Conservation (phyloP, 2,113 vertebrate species). For the Petrocephalus zakoni region DNA sequence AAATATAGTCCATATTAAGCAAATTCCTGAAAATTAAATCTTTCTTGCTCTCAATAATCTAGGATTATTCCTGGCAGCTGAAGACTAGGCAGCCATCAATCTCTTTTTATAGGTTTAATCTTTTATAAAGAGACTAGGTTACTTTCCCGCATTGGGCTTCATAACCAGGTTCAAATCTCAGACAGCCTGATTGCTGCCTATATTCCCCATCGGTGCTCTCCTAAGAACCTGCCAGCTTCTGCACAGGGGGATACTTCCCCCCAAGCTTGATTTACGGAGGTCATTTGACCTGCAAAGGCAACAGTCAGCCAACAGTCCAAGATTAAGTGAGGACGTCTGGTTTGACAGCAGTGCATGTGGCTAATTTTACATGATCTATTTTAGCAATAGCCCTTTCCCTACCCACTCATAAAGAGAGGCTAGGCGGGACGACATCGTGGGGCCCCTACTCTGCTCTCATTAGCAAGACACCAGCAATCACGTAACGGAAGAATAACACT, state of each 20-base stretch:
- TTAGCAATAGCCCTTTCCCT: constrained; percentile 61
- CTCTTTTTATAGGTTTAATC: constrained; percentile 67
- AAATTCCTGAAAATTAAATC: constrained; percentile 58
- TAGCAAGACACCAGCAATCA: constrained; percentile 33
- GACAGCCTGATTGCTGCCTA: constrained; percentile 45
- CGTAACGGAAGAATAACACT: constrained; percentile 1
- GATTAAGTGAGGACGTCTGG: constrained; percentile 66
- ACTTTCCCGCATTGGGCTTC: constrained; percentile 60
- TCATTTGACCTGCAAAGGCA: constrained; percentile 74
- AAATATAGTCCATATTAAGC: constrained; percentile 39
- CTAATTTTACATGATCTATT: constrained; percentile 74
- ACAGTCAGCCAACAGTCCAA: constrained; percentile 72
- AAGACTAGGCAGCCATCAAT: constrained; percentile 62
- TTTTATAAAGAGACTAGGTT: constrained; percentile 68
- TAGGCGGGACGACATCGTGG: constrained; percentile 27
- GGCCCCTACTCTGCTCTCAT: constrained; percentile 32
- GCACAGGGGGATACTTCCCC: constrained; percentile 40
- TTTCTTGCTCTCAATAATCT: constrained; percentile 58
- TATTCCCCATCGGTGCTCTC: constrained; percentile 16
- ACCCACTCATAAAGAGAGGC: constrained; percentile 40
- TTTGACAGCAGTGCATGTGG: constrained; percentile 64
- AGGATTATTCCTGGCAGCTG: constrained; percentile 57
- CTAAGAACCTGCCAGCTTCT: constrained; percentile 11
- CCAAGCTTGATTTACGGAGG: constrained; percentile 66
- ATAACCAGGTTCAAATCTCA: constrained; percentile 58